phyloP scores from a whole-genome alignment of 2,888 invertebrate species.

The Steromphala cineraria region DNA sequence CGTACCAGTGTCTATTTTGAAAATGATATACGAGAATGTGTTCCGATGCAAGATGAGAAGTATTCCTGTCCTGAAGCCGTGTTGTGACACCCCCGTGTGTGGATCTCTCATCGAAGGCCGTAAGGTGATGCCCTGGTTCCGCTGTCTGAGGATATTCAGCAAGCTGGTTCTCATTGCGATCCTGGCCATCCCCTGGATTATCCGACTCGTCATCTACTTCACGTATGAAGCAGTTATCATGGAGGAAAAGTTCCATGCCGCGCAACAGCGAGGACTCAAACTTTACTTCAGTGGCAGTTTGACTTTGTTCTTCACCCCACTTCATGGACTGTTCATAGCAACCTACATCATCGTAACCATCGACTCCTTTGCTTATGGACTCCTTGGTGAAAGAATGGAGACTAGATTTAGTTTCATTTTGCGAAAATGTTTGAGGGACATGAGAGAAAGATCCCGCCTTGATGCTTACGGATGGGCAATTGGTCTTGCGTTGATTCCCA shows the following conservation, averaged over 20 bases:
- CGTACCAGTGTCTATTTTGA: slow-evolving; percentile 55
- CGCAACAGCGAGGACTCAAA: slow-evolving; percentile 17
- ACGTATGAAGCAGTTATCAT: slow-evolving; percentile 44
- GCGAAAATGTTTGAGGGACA: slow-evolving; percentile 57
- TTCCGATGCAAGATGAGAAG: slow-evolving; percentile 63
- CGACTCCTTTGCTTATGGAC: slow-evolving; percentile 53
- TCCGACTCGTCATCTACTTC: slow-evolving; percentile 59
- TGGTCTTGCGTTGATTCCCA: slow-evolving; percentile 61
- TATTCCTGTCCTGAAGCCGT: slow-evolving; percentile 33
- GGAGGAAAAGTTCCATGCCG: slow-evolving; percentile 9
- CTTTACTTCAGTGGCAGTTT: slow-evolving; percentile 58
- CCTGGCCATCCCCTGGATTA: slow-evolving; percentile 55
- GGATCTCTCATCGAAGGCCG: slow-evolving; percentile 27
- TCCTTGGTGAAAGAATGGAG: slow-evolving; percentile 44
- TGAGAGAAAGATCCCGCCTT: slow-evolving; percentile 48
- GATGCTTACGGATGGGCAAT: slow-evolving; percentile 50
- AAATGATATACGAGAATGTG: slow-evolving; percentile 55
- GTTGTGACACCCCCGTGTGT: slow-evolving; percentile 33
- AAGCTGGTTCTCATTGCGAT: slow-evolving; percentile 46
- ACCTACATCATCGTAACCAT: slow-evolving; percentile 63
- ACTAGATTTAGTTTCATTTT: slow-evolving; percentile 50
- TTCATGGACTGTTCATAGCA: slow-evolving; percentile 62
- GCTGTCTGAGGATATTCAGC: slow-evolving; percentile 47
- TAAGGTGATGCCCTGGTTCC: slow-evolving; percentile 47
- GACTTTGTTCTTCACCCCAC: slow-evolving; percentile 62